A percentile compares a stretch with the other conserved stretches of the same genome.
These are phyloP conservation scores for Carabus problematicus DNA, from an alignment of 2,888 invertebrate species.

Conservation along the genomic window DNA sequence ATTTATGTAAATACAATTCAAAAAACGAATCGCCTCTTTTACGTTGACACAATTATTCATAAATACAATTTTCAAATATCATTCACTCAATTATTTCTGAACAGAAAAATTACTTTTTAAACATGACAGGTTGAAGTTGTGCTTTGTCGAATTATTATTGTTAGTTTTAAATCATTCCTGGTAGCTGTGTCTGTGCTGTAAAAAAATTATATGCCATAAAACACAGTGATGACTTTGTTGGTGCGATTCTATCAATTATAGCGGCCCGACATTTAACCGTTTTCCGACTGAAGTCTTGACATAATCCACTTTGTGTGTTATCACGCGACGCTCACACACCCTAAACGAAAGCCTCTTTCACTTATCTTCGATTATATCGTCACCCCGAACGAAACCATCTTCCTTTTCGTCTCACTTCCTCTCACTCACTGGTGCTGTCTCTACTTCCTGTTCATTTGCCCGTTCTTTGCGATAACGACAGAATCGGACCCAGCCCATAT, in stretches of 20 bases:
- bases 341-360: constrained; percentile 40
- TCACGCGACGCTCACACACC: constrained; percentile 35
- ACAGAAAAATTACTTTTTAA: too few species aligned
- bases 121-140: too few species aligned
- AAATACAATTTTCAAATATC: too few species aligned
- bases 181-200: too few species aligned
- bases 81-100: too few species aligned
- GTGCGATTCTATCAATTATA: constrained; percentile 34
- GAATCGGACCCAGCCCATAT: background rate
- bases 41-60: too few species aligned
- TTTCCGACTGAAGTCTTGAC: constrained; percentile 12
- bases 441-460: background rate
- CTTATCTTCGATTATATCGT: constrained; percentile 42
- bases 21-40: background rate
- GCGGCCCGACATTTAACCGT: constrained; percentile 24
- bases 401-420: background rate
- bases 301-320: constrained; percentile 38
- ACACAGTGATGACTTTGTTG: too few species aligned
- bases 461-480: background rate
- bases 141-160: too few species aligned
- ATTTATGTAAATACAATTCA: background rate
- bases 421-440: background rate
- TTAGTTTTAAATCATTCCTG: too few species aligned
- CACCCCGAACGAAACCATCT: constrained; percentile 29
- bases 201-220: too few species aligned